phyloP scores from a whole-genome alignment of 2,113 vertebrate species.

The Lophochroa leadbeateri region DNA sequence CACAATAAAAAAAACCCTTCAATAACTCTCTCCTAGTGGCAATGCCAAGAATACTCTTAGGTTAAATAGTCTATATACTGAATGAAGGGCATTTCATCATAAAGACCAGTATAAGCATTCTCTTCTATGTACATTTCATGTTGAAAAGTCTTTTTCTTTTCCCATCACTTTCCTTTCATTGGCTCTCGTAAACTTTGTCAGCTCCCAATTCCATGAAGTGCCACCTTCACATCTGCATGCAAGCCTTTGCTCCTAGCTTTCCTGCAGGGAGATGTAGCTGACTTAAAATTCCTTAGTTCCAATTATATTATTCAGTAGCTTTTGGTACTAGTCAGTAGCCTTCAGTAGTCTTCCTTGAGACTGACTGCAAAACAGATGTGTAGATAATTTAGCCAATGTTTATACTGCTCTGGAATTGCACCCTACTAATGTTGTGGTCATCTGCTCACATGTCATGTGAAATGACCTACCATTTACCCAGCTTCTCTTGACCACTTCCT shows the following conservation, averaged over 20 bases:
- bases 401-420: not conserved
- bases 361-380: not conserved
- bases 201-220: not conserved
- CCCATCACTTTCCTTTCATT: not conserved
- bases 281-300: not conserved
- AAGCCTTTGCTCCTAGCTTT: not conserved
- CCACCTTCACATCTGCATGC: not conserved
- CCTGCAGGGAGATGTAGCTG: not conserved
- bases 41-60: not conserved
- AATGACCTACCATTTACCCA: not conserved
- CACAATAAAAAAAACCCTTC: not conserved
- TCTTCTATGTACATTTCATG: not conserved
- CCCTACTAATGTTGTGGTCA: not conserved
- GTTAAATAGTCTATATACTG: not conserved
- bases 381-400: not conserved
- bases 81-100: not conserved
- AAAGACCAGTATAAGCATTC: not conserved
- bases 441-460: not conserved
- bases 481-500: constrained; percentile 45
- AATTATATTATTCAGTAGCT: not conserved
- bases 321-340: not conserved
- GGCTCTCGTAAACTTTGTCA: not conserved
- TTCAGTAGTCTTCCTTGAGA: not conserved
- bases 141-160: not conserved
- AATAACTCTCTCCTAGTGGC: not conserved